Percentiles rank a stretch among this genome's conserved stretches.
Conservation (phyloP, 2,113 vertebrate species). For the Phrynosoma platyrhinos region DNA sequence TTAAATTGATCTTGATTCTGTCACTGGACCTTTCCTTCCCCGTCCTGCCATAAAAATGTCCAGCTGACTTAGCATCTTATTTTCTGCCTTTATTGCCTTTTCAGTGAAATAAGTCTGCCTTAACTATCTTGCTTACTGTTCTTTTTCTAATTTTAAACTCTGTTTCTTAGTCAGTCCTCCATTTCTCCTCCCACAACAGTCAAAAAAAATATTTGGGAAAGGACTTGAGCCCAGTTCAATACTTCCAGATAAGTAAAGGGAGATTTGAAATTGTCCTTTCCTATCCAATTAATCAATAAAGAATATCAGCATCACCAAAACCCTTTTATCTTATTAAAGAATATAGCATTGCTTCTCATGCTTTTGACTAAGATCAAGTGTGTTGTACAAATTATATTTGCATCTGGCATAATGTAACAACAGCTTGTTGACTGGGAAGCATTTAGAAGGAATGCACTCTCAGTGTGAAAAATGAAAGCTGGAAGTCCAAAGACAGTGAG, state of each 20-base stretch:
- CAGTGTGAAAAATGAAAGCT: too few species aligned
- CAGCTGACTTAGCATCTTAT: slow-evolving; percentile 33
- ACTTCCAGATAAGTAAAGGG: not conserved
- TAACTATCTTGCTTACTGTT: slow-evolving; percentile 39
- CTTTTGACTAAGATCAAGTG: not conserved
- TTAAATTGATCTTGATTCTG: slow-evolving; percentile 36
- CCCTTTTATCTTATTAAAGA: too few species aligned
- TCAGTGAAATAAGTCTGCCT: slow-evolving; percentile 21
- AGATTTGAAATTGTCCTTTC: not conserved
- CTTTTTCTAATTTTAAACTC: slow-evolving; percentile 11
- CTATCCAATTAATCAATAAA: not conserved
- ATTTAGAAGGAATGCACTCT: not conserved
- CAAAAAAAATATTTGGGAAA: not conserved
- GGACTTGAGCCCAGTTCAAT: not conserved
- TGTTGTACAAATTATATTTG: not conserved
- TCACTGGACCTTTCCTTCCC: slow-evolving; percentile 18
- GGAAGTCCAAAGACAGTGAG: not conserved
- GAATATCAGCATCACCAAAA: too few species aligned
- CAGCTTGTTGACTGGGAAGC: not conserved
- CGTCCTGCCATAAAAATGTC: slow-evolving; percentile 19
- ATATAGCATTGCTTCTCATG: too few species aligned
- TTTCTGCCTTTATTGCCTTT: slow-evolving; percentile 27
- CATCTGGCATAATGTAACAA: not conserved
- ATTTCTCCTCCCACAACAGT: not conserved
- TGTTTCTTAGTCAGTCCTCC: not conserved